Evolutionary conservation across 2,888 invertebrate species (phyloP).

Genomic region (Pinctada fucata): DNA sequence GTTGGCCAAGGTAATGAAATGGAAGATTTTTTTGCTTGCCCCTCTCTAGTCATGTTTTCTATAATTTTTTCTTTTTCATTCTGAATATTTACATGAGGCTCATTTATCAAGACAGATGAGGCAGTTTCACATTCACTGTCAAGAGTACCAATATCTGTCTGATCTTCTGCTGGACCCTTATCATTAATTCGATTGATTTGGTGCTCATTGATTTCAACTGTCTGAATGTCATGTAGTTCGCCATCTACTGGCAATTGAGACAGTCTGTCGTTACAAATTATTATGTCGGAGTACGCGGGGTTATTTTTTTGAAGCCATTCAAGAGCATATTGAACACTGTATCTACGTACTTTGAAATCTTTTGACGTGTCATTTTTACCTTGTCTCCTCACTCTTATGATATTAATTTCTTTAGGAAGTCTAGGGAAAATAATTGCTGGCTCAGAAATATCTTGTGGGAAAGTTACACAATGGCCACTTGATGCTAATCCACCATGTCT

Average conservation of each 20-base stretch:
- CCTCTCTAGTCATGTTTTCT: slow-evolving; percentile 16
- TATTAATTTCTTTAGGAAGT: slow-evolving; percentile 35
- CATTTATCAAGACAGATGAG: slow-evolving; percentile 30
- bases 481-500: slow-evolving; percentile 45
- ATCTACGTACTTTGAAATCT: slow-evolving; percentile 43
- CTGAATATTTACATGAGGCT: slow-evolving; percentile 20
- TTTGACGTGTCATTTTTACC: slow-evolving; percentile 45
- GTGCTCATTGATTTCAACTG: slow-evolving; percentile 13
- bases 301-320: slow-evolving; percentile 45
- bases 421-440: slow-evolving; percentile 27
- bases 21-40: slow-evolving; percentile 12
- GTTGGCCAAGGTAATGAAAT: slow-evolving; percentile 49
- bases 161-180: slow-evolving; percentile 35
- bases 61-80: slow-evolving; percentile 30
- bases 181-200: slow-evolving; percentile 27
- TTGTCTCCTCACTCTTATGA: slow-evolving; percentile 39
- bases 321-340: slow-evolving; percentile 37
- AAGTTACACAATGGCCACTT: slow-evolving; percentile 44
- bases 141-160: slow-evolving; percentile 30
- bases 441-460: slow-evolving; percentile 37
- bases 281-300: slow-evolving; percentile 42
- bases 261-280: slow-evolving; percentile 36
- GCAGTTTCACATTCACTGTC: slow-evolving; percentile 25
- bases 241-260: slow-evolving; percentile 29
- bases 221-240: slow-evolving; percentile 23